Percentiles rank a stretch among this genome's conserved stretches.
Conservation (phyloP, 2,797 vertebrate species). For the Tragopan temminckii region DNA sequence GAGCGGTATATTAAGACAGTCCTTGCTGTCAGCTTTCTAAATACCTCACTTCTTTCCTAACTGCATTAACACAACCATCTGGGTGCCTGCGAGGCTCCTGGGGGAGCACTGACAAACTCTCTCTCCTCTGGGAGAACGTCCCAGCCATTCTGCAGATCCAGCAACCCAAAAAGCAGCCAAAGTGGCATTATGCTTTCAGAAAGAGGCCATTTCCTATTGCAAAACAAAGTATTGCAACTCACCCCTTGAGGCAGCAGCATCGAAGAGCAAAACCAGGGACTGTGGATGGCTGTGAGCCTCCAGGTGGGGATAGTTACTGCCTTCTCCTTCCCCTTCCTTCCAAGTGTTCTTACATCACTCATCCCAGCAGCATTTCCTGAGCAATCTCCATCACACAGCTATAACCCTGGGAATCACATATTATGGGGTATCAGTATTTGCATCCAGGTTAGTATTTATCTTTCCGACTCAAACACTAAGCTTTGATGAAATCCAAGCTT, state of each 20-base stretch:
- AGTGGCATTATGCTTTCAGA: accelerated
- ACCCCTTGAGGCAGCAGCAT: background rate
- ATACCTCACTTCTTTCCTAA: background rate
- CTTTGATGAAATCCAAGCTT: background rate
- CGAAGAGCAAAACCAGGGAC: background rate
- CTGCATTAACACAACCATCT: background rate
- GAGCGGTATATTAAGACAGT: background rate
- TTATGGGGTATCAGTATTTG: background rate
- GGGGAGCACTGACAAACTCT: background rate
- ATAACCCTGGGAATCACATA: background rate
- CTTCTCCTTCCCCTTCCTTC: background rate
- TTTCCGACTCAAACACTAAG: background rate
- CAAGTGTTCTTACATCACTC: background rate
- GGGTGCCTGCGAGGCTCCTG: background rate
- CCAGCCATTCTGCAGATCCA: background rate
- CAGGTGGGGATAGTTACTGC: background rate
- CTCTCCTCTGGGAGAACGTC: background rate
- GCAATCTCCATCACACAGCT: background rate
- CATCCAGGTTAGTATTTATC: background rate
- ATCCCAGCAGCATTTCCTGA: background rate
- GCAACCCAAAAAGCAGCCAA: background rate
- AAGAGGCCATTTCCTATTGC: background rate
- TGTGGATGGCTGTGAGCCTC: background rate
- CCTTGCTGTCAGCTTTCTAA: background rate
- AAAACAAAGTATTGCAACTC: background rate